phyloP scores from a whole-genome alignment of 2,888 invertebrate species.

The Lycaena phlaeas region DNA sequence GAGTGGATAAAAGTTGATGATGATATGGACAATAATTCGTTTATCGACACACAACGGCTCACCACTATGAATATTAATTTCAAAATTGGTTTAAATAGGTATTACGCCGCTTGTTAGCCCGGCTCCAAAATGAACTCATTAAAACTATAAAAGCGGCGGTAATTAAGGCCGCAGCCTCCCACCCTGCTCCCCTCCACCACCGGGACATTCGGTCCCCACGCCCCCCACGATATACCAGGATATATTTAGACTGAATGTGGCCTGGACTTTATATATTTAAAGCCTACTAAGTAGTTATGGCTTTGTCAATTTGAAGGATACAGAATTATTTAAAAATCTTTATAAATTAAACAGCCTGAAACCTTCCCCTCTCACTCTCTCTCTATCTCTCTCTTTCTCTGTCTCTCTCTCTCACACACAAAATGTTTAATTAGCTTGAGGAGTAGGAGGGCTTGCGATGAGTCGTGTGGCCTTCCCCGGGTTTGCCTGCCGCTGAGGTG shows the following conservation, averaged over 20 bases:
- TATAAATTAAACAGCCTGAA: too few relatives aligned
- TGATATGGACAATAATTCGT: too few relatives aligned
- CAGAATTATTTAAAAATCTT: too few relatives aligned
- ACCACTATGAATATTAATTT: conserved; percentile 64
- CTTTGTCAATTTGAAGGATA: too few relatives aligned
- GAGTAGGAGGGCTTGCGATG: too few relatives aligned
- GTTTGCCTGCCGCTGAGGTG: too few relatives aligned
- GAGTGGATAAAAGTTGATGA: too few relatives aligned
- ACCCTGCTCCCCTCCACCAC: conserved; percentile 26
- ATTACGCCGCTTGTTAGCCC: conserved; percentile 74
- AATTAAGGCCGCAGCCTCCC: conserved; percentile 70
- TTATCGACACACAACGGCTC: conserved; percentile 33
- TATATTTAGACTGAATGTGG: neutral
- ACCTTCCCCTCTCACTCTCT: too few relatives aligned
- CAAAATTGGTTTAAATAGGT: conserved; percentile 72
- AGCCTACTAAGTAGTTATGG: neutral
- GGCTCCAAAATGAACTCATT: conserved; percentile 81
- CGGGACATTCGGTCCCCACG: conserved; percentile 35
- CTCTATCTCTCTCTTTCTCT: too few relatives aligned
- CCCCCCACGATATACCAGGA: conserved; percentile 21
- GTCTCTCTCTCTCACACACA: too few relatives aligned
- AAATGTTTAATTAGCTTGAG: too few relatives aligned
- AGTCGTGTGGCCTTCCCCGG: too few relatives aligned
- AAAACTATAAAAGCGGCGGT: conserved; percentile 83
- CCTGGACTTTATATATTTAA: neutral